These are phyloP conservation scores for Climacteris rufus DNA, from an alignment of 2,113 vertebrate genomes.

Conservation along the genomic window DNA sequence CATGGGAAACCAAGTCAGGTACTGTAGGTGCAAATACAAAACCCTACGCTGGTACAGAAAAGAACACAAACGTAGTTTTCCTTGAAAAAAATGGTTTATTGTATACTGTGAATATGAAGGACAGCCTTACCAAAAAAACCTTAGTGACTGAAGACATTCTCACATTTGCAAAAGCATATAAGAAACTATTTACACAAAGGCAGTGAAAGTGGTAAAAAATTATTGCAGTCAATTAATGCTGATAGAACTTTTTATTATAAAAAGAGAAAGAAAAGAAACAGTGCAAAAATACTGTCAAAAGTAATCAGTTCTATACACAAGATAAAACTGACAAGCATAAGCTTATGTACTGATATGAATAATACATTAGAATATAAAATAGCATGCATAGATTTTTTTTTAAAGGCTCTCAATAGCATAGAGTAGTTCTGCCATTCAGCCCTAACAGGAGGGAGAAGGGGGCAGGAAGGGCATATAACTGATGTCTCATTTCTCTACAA, in stretches of 20 bases:
- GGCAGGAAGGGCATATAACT: background rate
- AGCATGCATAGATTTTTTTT: constrained; percentile 85
- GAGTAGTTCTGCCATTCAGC: constrained; percentile 7
- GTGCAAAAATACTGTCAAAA: constrained; percentile 88
- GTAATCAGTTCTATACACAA: constrained; percentile 75
- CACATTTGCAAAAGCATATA: constrained; percentile 77
- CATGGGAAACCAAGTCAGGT: background rate
- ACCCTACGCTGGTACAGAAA: background rate
- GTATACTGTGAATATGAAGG: constrained; percentile 77
- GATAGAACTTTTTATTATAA: constrained; percentile 74
- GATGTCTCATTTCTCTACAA: background rate
- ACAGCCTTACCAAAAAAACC: constrained; percentile 73
- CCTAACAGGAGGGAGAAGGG: background rate
- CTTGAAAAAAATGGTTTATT: constrained; percentile 85
- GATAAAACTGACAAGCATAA: constrained; percentile 75
- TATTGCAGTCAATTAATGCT: constrained; percentile 64
- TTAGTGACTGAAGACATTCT: constrained; percentile 68
- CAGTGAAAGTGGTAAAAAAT: constrained; percentile 67
- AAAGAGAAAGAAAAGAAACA: constrained; percentile 76
- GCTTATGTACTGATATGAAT: constrained; percentile 82
- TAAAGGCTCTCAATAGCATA: constrained; percentile 58
- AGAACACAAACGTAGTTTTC: background rate
- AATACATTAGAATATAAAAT: constrained; percentile 82
- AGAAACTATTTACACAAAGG: constrained; percentile 85
- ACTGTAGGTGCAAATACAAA: background rate